Evolutionary conservation across 2,888 invertebrate genomes (phyloP).

Genomic region (Ectemnius lituratus): DNA sequence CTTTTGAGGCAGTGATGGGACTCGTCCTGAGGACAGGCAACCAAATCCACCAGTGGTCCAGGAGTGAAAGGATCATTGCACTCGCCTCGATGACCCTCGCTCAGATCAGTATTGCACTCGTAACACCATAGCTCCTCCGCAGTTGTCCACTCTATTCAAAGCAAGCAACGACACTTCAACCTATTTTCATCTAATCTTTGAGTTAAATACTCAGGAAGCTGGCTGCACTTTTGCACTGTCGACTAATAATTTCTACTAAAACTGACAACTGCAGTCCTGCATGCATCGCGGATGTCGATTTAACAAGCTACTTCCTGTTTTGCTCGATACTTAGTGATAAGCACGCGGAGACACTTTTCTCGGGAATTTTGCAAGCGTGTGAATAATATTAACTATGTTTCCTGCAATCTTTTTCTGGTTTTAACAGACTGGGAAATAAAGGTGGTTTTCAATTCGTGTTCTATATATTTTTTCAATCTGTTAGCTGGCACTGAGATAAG

Average conservation of each 20-base stretch:
- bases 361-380: slow-evolving; percentile 10
- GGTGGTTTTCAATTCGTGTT: too few relatives aligned
- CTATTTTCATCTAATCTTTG: too few relatives aligned
- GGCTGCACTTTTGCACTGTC: too few relatives aligned
- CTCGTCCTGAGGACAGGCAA: slow-evolving; percentile 61
- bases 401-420: too few relatives aligned
- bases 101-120: slow-evolving; percentile 64
- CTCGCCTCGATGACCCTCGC: slow-evolving; percentile 49
- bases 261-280: background rate
- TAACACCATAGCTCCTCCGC: slow-evolving; percentile 64
- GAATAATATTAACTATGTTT: background rate
- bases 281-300: slow-evolving; percentile 7
- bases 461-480: too few relatives aligned
- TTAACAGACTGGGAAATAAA: too few relatives aligned
- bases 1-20: slow-evolving; percentile 66
- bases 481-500: too few relatives aligned
- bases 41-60: slow-evolving; percentile 51
- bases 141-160: slow-evolving; percentile 26
- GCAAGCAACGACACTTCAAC: background rate
- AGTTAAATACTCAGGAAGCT: too few relatives aligned
- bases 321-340: slow-evolving; percentile 23
- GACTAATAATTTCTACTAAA: too few relatives aligned
- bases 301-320: slow-evolving; percentile 29
- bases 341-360: slow-evolving; percentile 19
- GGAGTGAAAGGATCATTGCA: slow-evolving; percentile 68